Evolutionary conservation across 2,888 invertebrate genomes (phyloP).

Genomic region (Lasioglossum figueresi): DNA sequence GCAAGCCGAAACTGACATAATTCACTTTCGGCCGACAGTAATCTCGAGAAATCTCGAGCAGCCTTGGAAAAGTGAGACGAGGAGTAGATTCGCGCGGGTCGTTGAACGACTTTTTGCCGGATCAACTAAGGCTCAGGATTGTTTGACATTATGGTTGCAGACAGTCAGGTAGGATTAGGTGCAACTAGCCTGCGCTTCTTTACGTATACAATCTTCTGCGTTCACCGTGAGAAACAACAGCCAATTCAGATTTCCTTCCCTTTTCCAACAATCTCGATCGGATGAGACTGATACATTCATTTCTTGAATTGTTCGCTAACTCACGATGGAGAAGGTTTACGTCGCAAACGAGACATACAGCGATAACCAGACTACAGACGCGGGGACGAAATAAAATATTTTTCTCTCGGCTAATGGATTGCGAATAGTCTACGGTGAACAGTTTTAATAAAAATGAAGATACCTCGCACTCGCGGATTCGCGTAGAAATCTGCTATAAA

Average conservation of each 20-base stretch:
- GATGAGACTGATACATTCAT: neutral
- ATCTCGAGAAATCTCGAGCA: constrained; percentile 23
- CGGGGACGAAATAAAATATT: too few relatives aligned
- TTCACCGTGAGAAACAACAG: neutral
- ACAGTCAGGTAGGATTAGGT: neutral
- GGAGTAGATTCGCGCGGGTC: neutral
- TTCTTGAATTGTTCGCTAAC: neutral
- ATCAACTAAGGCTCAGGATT: neutral
- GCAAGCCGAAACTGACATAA: constrained; percentile 15
- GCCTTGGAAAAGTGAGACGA: constrained; percentile 24
- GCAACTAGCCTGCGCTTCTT: neutral
- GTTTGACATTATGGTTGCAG: neutral
- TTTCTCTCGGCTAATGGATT: too few relatives aligned
- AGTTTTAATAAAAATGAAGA: too few relatives aligned
- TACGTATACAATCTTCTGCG: neutral
- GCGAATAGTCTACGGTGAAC: too few relatives aligned
- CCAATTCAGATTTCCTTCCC: neutral
- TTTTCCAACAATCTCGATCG: neutral
- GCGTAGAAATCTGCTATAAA: neutral
- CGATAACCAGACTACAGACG: too few relatives aligned
- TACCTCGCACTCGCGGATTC: neutral
- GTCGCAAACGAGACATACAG: neutral
- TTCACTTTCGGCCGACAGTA: constrained; percentile 31
- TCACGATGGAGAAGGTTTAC: neutral
- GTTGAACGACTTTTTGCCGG: neutral